Base-by-base conservation (phyloP, 37 sponge, comb jelly and placozoan genomes). In the Spongilla lacustris region DNA sequence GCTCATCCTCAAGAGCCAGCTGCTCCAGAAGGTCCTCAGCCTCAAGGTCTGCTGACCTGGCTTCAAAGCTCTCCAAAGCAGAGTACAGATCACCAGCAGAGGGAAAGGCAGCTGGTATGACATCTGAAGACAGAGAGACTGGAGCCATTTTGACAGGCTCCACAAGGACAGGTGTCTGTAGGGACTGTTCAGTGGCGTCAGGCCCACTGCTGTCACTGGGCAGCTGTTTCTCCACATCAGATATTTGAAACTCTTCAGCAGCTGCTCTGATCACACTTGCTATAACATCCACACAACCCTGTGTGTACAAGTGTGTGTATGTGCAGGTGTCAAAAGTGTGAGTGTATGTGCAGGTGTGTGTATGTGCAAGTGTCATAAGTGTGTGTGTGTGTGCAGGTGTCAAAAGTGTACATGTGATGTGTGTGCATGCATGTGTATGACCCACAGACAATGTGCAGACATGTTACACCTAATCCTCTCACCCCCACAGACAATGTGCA, bases 1-100 rank as follows among this genome's bases (percentile, higher is more conserved):
- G 72, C 50, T 94, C 94, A 26, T 94, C 94, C 49, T 94, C 91
- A 81, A 94, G 81, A 66, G 82, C 37, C 0, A 94, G 81, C 75
- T 90, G 91, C 23, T 85, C 86, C 74, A 94, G 69, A 6, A 68
- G 38, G 0, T 88, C 94, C 5, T 81, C 91, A 2, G 94, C 91
- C 35, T 94, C 94, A 41, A 74, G 81, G 22, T 81, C 76, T 24
- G 66, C 68, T 66, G 81, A 28, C 8, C 21, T 68, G 24, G 31
- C 66, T 32, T 83, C 92, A 79, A 86, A 91, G 30, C 1, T 30
- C 46, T 83, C 76, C 76, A 85, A 21, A 69, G 33, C n/a, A 67
- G 81, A 58, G 27, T 67, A 66, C 27, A 27, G 35, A 9, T 34
- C 24, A 75, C 3, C 76, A 23, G 76, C 10, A 9, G 50, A 50